Conservation (phyloP, 37 sponge, comb jelly and placozoan species). For the Corticium candelabrum region DNA sequence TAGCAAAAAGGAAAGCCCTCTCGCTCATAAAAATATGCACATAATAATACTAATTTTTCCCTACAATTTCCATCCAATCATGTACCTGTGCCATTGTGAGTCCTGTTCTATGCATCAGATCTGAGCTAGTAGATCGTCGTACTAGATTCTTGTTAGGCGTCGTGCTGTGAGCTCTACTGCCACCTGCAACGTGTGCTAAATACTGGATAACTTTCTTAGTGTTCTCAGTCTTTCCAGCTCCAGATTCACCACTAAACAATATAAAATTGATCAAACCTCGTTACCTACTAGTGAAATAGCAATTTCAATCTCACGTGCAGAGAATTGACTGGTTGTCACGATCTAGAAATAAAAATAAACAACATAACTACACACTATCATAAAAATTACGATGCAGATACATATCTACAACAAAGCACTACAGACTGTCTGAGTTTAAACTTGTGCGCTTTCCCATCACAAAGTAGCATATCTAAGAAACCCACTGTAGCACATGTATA, state of each 20-base stretch:
- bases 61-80: too few relatives aligned
- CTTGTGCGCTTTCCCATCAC: too few relatives aligned
- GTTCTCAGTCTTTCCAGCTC: constrained; percentile 99
- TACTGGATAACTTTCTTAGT: constrained; percentile 99
- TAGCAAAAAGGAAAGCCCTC: too few relatives aligned
- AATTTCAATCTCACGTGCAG: constrained; percentile 70
- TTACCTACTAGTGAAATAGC: not conserved
- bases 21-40: too few relatives aligned
- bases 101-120: not conserved
- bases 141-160: not conserved
- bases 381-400: too few relatives aligned
- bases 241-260: constrained; percentile 86
- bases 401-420: too few relatives aligned
- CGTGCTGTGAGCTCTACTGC: not conserved
- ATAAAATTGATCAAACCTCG: not conserved
- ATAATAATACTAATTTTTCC: too few relatives aligned
- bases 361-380: too few relatives aligned
- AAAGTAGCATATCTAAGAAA: too few relatives aligned
- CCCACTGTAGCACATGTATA: too few relatives aligned
- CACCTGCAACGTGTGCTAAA: constrained; percentile 74
- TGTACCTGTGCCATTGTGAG: not conserved
- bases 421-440: too few relatives aligned
- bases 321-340: constrained; percentile 98
- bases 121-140: not conserved
- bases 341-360: constrained; percentile 37